Evolutionary conservation across 2,888 invertebrate genomes (phyloP), one percentile per base, ranked within the genome.

Genomic region (Drosophila tripunctata): DNA sequence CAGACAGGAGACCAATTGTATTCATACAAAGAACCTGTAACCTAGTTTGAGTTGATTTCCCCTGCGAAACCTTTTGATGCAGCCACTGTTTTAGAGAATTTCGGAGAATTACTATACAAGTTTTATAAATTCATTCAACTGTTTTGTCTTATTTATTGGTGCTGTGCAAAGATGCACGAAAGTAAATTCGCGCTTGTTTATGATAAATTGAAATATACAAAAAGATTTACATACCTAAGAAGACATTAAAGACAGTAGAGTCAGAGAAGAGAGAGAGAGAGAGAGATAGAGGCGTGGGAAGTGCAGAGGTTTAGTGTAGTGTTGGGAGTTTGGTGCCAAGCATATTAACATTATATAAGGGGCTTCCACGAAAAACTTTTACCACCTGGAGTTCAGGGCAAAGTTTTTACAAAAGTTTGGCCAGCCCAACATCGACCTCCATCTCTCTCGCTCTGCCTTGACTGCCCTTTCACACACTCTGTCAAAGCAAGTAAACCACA

Each of bases 151-250:
- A 56, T 44, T 63, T 48, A 48, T 52, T 21, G 48, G 45, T n/a
- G 1, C 38, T 14, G 19, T n/a, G 24, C 36, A 22, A 40, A 33
- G 51, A 35, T 10, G 22, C 33, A 24, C 21, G 14, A 51, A 62
- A 62, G 67, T 67, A 62, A 62, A 72, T 62, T 57, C 33, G 45
- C 54, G 67, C 63, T 68, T 68, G 68, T 68, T 51, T 55, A 56
- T 69, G 57, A 30, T 69, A 44, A 61, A 65, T 73, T 73, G 62
- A 73, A 69, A 73, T 65, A 57, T 61, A 69, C 69, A 73, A 44
- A n/a, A 58, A 73, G 69, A 73, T 65, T 73, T 73, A 73, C 62
- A 51, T 68, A 44, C 50, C 47, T 17, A n/a, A 10, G 44, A 14
- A 55, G 21, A 4, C 1, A 10, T 22, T 8, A 4, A 24, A 8